These are phyloP conservation scores for Podabrus alpinus DNA, from an alignment of 2,888 invertebrate species.

Conservation along the genomic window DNA sequence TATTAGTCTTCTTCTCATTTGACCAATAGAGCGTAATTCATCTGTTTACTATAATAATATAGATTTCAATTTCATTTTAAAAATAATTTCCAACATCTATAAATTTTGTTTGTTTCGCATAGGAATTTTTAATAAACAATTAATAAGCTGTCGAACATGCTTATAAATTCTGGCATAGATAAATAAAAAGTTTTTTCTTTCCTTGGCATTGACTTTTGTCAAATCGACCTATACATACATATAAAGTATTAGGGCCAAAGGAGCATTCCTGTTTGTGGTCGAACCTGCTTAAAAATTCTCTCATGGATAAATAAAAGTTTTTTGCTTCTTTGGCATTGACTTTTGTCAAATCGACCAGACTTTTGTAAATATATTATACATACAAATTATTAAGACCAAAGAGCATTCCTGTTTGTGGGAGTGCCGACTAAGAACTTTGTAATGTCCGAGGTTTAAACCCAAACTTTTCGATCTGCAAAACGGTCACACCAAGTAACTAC, in stretches of 20 bases:
- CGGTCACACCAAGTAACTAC: neutral
- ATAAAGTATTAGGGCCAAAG: neutral
- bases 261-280: neutral
- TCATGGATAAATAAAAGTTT: too few relatives aligned
- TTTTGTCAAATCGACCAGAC: too few relatives aligned
- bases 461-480: neutral
- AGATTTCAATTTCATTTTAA: neutral
- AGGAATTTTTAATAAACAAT: neutral
- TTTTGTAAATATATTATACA: too few relatives aligned
- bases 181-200: too few relatives aligned
- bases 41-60: neutral
- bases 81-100: neutral
- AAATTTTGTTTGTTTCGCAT: neutral
- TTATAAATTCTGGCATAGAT: too few relatives aligned
- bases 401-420: neutral
- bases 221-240: too few relatives aligned
- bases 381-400: neutral
- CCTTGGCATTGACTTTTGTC: too few relatives aligned
- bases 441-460: neutral
- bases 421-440: neutral
- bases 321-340: too few relatives aligned
- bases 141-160: too few relatives aligned
- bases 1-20: slow-evolving; percentile 3
- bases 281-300: too few relatives aligned
- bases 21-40: slow-evolving; percentile 4